Base-by-base conservation (phyloP, 2,888 invertebrate genomes). In the Chaetogeoica ovagalla region DNA sequence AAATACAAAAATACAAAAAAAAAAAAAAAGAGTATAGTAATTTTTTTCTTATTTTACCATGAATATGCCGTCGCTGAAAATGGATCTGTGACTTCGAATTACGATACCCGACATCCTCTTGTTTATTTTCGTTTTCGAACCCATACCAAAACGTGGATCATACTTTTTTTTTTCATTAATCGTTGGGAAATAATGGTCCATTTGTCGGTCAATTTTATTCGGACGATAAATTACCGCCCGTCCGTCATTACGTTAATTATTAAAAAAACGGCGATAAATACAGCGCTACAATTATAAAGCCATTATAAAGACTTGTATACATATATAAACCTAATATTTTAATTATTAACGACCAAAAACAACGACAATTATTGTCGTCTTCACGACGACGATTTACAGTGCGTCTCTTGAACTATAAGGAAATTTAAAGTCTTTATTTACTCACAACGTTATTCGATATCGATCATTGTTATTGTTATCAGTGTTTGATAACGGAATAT, bases 61-160 rank as follows among this genome's bases (percentile, higher is more conserved):
- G 88, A 94, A 93, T 86, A 94, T 92, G 86, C 93, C 93, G 90
- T 94, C 94, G 90, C 94, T 94, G 88, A 92, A 91, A 87, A 94
- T 92, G 87, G 92, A 91, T 89, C 93, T 93, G 88, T 94, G 91
- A 87, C 93, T 94, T 87, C 94, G 90, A 88, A 93, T 92, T 87
- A 93, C 93, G 91, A 94, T 93, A 87, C 93, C 93, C 88, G 93
- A 92, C 88, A 92, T 91, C 87, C 93, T 92, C 89, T 93, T 94
- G 15, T 63, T 70, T 15, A 71, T 63, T 71, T 79, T 79, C 7
- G 63, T 63, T 63, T 79, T 79, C 23, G 79, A 57, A 30, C 37
- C 30, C 63, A 55, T 79, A 43, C n/a, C 63, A 6, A 23, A 43
- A 37, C 77, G 60, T 37, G n/a, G 43, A 0, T 76, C 75, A 68